Evolutionary conservation across 2,888 invertebrate species (phyloP), one percentile per base, ranked within the genome.

Genomic region (Tetragonisca angustula): DNA sequence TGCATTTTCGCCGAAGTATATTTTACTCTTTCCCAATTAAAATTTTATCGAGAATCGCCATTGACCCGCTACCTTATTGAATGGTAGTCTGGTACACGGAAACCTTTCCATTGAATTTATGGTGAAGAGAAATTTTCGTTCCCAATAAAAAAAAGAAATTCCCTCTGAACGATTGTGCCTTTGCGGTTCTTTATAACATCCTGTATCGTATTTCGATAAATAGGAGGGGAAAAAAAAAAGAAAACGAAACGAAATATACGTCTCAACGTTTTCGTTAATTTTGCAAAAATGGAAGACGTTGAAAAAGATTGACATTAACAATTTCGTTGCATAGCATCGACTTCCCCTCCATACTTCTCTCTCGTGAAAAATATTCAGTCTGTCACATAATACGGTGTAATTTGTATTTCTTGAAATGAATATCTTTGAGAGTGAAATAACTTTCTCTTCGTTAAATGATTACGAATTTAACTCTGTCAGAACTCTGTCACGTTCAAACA

Each of bases 111-210:
- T 83, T 80, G 80, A 82, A 82, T 82, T 68, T 81, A 19, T 71
- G 75, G 5, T 81, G 81, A 81, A 81, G 81, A 83, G 81, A 83
- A 83, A 71, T 76, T 76, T 81, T 71, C 81, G 70, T 80, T 82
- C 50, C 19, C 36, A 76, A 83, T 81, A 81, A 76, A 76, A 49
- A 76, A 76, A 49, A 32, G 27, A 61, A 61, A 80, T 75, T 59
- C 67, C 24, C 65, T 21, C 59, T 36, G 54, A 27, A 67, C 67
- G 54, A 52, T 17, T 56, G 56, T 72, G 61, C 69, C 36, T 70
- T 56, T 21, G 19, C 24, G 36, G 21, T 67, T 68, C 43, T 76
- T 61, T 80, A 71, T 71, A 82, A 82, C 76, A 83, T 76, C 81
- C 76, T 83, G 75, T 82, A 82, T 82, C 80, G 68, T 74, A 27